Conservation (phyloP, 2,888 invertebrate species). For the Acronicta psi region DNA sequence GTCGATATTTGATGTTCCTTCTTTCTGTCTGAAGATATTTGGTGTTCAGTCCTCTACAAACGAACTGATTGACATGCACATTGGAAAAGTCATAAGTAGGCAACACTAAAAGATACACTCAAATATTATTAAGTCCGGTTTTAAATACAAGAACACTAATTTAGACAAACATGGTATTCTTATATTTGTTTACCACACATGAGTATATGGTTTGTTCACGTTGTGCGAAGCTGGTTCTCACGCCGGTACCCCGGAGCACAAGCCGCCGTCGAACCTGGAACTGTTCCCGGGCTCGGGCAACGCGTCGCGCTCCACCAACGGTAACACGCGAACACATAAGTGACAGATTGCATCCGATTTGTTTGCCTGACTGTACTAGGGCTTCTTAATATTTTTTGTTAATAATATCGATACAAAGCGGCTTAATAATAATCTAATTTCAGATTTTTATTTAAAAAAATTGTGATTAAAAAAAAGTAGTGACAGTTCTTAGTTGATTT, state of each 20-base stretch:
- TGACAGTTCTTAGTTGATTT: no score
- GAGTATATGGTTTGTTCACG: conserved; percentile 71
- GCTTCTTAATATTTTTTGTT: conserved; percentile 4
- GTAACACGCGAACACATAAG: conserved; percentile 88
- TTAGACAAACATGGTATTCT: background rate
- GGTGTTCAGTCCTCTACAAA: conserved; percentile 65
- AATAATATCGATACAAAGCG: background rate
- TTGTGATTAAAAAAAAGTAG: background rate
- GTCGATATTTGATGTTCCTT: conserved; percentile 68
- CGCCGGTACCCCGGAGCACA: conserved; percentile 91
- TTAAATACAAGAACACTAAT: background rate
- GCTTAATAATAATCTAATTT: background rate
- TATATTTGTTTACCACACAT: no score
- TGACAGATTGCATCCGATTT: conserved; percentile 39
- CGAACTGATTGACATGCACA: conserved; percentile 69
- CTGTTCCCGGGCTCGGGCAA: conserved; percentile 90
- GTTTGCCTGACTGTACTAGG: conserved; percentile 28
- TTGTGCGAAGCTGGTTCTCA: conserved; percentile 82
- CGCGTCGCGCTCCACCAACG: conserved; percentile 93
- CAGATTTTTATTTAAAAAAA: background rate
- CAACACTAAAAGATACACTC: conserved; percentile 25
- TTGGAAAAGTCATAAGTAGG: conserved; percentile 34
- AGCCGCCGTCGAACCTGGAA: conserved; percentile 92
- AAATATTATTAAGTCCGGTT: background rate
- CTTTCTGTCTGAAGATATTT: conserved; percentile 67